Evolutionary conservation across 1,140 invertebrate genomes (phyloP), one percentile per base, ranked within the genome.

Genomic region (Drosophila tsacasi): DNA sequence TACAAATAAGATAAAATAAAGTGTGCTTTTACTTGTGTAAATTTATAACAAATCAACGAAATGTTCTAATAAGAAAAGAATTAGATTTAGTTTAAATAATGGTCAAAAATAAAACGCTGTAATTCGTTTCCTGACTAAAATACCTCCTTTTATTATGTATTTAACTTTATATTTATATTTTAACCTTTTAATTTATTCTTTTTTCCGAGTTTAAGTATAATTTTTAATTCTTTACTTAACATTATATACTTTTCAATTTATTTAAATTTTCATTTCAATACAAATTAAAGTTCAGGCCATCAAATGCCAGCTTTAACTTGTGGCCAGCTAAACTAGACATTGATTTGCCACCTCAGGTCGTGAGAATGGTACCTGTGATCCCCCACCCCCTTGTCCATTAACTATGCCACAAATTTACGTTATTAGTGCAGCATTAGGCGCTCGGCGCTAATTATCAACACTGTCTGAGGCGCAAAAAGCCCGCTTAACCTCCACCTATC

Each of bases 391-490:
- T 6, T 4, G 5, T 47, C 35, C 63, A 47, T 46, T 50, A 59
- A 76, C 66, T 89, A 55, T 67, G 65, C 89, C 89, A 72, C 89
- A 91, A 91, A 91, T 91, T 84, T 80, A 71, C 72, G 78, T 91
- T 91, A 91, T 91, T 87, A 91, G 81, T 75, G 81, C 78, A 84
- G 83, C 78, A 87, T 87, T 91, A 91, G 83, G 81, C 74, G 76
- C 76, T 60, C 57, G 76, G 64, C 83, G 64, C 89, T 85, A 91
- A 91, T 91, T 91, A 91, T 79, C 81, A 79, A 91, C 89, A 84
- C 81, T 77, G 81, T 85, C 69, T 89, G 66, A 66, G 71, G 73
- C 72, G 74, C 73, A 77, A 68, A 77, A 69, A 69, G 74, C 75
- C 64, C 63, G 64, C 55, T 77, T 49, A 55, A 60, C 64, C 57